Conservation (phyloP, 92 coral and sea anemone species). For the Zoanthus gigantus region DNA sequence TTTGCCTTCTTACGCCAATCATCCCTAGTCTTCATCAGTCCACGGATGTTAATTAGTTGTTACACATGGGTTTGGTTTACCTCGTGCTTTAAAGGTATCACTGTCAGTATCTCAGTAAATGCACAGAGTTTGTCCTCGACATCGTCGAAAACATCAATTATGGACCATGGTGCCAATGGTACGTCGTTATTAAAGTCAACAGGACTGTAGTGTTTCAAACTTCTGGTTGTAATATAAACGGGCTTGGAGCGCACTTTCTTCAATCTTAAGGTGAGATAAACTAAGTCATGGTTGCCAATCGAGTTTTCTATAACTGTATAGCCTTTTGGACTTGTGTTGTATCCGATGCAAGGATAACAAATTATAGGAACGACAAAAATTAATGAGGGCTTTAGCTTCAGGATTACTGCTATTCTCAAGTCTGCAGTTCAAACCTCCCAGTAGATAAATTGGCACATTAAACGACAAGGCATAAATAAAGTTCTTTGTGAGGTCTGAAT, state of each 20-base stretch:
- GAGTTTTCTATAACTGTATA: conserved; percentile 5
- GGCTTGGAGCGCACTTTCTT: conserved; percentile 48
- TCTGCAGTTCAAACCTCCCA: too few relatives aligned
- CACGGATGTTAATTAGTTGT: too few relatives aligned
- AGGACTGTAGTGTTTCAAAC: conserved; percentile 38
- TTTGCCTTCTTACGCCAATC: too few relatives aligned
- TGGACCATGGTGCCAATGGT: conserved; percentile 54
- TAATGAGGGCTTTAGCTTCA: conserved; percentile 22
- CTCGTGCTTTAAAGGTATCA: conserved; percentile 20
- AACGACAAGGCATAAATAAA: background rate
- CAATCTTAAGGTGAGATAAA: conserved; percentile 28
- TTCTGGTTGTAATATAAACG: conserved; percentile 54
- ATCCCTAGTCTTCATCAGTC: too few relatives aligned
- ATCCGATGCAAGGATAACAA: conserved; percentile 21
- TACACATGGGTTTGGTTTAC: conserved; percentile 43
- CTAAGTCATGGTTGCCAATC: conserved; percentile 34
- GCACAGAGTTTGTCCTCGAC: conserved; percentile 55
- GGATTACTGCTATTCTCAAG: too few relatives aligned
- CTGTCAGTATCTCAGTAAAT: conserved; percentile 41
- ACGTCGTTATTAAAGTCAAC: conserved; percentile 36
- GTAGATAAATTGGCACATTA: background rate
- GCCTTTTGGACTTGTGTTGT: background rate
- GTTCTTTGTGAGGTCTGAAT: background rate
- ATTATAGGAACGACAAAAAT: conserved; percentile 56
- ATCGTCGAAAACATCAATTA: conserved; percentile 52